Evolutionary conservation across 2,113 vertebrate genomes (phyloP).

Genomic region (Rhegmatorhina hoffmannsi): DNA sequence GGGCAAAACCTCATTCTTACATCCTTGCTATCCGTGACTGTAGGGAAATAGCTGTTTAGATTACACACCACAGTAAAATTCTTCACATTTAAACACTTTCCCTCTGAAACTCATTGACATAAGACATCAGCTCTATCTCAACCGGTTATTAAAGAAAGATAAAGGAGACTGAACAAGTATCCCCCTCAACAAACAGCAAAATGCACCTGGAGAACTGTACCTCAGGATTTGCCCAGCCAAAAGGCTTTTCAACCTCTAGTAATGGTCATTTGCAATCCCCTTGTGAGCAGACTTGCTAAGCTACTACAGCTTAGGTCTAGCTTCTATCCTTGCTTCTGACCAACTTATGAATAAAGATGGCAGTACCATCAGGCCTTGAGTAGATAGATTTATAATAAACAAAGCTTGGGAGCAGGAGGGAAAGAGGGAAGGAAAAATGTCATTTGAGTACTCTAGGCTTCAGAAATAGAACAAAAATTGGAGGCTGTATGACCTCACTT

Average conservation of each 20-base stretch:
- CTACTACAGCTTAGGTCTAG: not conserved
- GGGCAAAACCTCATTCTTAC: not conserved
- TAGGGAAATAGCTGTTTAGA: not conserved
- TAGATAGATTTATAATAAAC: constrained; percentile 3
- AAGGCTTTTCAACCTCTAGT: not conserved
- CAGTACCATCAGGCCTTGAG: not conserved
- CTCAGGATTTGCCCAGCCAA: not conserved
- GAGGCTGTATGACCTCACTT: constrained; percentile 4
- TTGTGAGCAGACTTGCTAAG: not conserved
- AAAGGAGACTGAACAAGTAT: not conserved
- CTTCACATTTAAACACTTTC: not conserved
- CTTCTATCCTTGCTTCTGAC: not conserved
- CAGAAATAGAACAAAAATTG: constrained; percentile 53
- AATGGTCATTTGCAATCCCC: not conserved
- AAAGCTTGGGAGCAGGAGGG: constrained; percentile 8
- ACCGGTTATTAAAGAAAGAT: not conserved
- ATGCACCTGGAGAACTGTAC: not conserved
- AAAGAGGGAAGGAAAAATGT: constrained; percentile 13
- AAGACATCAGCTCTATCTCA: not conserved
- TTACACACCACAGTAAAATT: not conserved
- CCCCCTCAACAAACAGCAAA: not conserved
- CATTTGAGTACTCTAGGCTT: constrained; percentile 37
- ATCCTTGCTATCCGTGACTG: not conserved
- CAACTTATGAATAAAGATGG: constrained; percentile 30
- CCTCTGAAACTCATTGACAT: not conserved